Base-by-base conservation (phyloP, 2,113 vertebrate genomes). In the Thamnophis sirtalis region DNA sequence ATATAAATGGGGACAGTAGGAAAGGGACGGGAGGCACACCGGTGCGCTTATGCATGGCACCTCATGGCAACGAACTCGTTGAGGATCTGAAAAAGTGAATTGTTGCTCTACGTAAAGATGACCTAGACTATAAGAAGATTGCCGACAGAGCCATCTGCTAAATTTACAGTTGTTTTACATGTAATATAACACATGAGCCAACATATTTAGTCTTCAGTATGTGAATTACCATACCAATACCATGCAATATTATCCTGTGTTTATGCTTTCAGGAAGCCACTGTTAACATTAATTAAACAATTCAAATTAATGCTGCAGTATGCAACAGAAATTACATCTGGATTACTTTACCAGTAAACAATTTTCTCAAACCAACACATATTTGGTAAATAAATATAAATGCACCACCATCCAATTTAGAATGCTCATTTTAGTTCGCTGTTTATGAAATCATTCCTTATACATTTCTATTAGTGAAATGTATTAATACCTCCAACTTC, bases 361-460 rank as follows among this genome's bases (percentile, higher is more conserved):
- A 60, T 26, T 9, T 60, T 28, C 58, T 26, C 58, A 60, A 28
- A 26, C 24, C 58, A 60, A 60, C 11, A 89, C 84, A 55, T 89
- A 54, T 58, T 84, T 89, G 53, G 68, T 54, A 92, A 92, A 92
- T 84, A 85, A 58, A 50, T n/a, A 56, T 92, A 85, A 92, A 85
- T 89, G 50, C 33, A 28, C 21, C 33, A 28, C 21, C 58, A 24
- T 28, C 28, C 48, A 53, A 89, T 85, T 89, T 60, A 92, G 89
- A 85, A 92, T 60, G n/a, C 10, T 53, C 60, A 55, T 91, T 91
- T 91, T 92, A 89, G 50, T 89, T 48, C 33, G 11, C 13, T 60
- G 48, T 85, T 92, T 28, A 89, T 89, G 48, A 89, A 92, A 89
- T 84, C 48, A 89, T 84, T 92, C 73, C 91, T 85, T 58, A n/a